A percentile compares a stretch with the other conserved stretches of the same genome.
phyloP scores from a whole-genome alignment of 2,888 invertebrate genomes.

The Phalangium opilio region DNA sequence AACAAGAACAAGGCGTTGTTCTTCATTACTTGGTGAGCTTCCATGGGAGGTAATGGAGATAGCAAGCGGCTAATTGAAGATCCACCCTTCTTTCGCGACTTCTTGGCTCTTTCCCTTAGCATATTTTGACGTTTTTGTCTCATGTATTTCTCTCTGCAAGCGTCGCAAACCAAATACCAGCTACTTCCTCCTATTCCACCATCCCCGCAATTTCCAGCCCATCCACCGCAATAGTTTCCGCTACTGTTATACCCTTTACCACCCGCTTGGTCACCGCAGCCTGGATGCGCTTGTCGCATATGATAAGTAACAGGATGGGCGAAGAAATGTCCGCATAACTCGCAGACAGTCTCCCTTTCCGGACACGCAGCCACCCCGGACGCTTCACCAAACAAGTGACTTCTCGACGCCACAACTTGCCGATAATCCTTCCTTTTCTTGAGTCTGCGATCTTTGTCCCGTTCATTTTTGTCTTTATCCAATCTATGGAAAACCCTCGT shows the following conservation, averaged over 20 bases:
- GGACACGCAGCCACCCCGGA: conserved; percentile 20
- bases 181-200: conserved; percentile 57
- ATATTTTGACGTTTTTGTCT: conserved; percentile 25
- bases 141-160: conserved; percentile 64
- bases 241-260: conserved; percentile 84
- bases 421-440: conserved; percentile 44
- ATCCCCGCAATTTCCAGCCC: conserved; percentile 77
- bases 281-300: conserved; percentile 76
- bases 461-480: conserved; percentile 31
- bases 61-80: conserved; percentile 23
- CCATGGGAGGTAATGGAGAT: conserved; percentile 32
- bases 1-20: conserved; percentile 88
- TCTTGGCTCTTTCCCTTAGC: conserved; percentile 22
- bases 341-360: conserved; percentile 46
- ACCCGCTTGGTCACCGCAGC: conserved; percentile 69
- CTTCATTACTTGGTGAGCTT: conserved; percentile 56
- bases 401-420: conserved; percentile 22
- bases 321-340: conserved; percentile 56
- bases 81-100: conserved; percentile 16
- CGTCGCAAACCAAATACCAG: conserved; percentile 86
- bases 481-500: conserved; percentile 32
- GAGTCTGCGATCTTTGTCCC: conserved; percentile 28
- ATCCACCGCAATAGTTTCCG: conserved; percentile 71
- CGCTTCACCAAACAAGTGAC: conserved; percentile 26
- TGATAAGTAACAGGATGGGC: conserved; percentile 70